Percentiles rank a stretch among this genome's conserved stretches.
Conservation (phyloP, 2,113 vertebrate genomes). For the Peromyscus leucopus region DNA sequence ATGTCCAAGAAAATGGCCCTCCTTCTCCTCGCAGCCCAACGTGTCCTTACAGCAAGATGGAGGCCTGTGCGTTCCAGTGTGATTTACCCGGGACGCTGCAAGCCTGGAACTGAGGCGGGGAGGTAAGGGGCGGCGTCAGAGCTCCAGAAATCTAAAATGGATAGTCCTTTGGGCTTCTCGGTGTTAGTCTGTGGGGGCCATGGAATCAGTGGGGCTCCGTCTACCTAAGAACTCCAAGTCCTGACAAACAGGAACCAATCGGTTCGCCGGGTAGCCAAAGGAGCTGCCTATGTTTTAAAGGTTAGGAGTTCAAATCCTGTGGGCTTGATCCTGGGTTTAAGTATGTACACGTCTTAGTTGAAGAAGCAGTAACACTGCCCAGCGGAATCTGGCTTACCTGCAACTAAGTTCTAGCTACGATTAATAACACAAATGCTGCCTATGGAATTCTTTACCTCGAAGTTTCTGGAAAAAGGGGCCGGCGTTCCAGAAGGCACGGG, state of each 20-base stretch:
- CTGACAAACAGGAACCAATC: slow-evolving; percentile 62
- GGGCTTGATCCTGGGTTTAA: slow-evolving; percentile 55
- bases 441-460: slow-evolving; percentile 58
- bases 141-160: slow-evolving; percentile 62
- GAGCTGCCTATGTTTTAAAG: slow-evolving; percentile 63
- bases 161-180: slow-evolving; percentile 55
- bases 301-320: slow-evolving; percentile 74
- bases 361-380: slow-evolving; percentile 13
- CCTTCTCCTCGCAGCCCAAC: slow-evolving; percentile 10
- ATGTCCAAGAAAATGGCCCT: slow-evolving; percentile 60
- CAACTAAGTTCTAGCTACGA: slow-evolving; percentile 36
- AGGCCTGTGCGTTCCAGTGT: slow-evolving; percentile 23
- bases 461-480: background rate
- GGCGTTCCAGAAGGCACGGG: slow-evolving; percentile 50
- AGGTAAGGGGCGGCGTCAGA: slow-evolving; percentile 64
- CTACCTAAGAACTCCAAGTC: slow-evolving; percentile 48
- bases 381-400: slow-evolving; percentile 23
- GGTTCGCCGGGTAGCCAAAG: slow-evolving; percentile 20
- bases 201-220: slow-evolving; percentile 64
- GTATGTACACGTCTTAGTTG: background rate
- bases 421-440: slow-evolving; percentile 72
- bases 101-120: slow-evolving; percentile 25
- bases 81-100: slow-evolving; percentile 47
- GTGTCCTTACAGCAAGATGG: slow-evolving; percentile 68
- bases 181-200: slow-evolving; percentile 2